Evolutionary conservation across 2,797 vertebrate species (phyloP).

Genomic region (Notamacropus eugenii): DNA sequence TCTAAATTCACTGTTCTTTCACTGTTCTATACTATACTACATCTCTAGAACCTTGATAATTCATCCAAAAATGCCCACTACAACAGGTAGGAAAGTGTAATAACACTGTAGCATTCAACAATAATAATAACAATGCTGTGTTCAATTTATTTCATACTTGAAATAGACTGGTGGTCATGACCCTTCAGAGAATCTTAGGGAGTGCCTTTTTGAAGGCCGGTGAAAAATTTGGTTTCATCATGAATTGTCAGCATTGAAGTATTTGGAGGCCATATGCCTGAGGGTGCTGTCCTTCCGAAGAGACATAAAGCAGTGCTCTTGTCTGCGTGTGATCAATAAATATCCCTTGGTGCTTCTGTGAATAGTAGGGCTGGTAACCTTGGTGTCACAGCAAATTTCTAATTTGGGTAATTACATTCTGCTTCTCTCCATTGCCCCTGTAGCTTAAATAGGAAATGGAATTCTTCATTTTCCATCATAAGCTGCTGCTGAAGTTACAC

Average conservation of each 20-base stretch:
- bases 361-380: conserved; percentile 70
- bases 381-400: conserved; percentile 75
- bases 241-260: conserved; percentile 34
- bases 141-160: neutral
- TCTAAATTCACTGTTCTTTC: neutral
- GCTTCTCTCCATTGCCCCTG: conserved; percentile 67
- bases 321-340: conserved; percentile 67
- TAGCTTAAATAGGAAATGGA: conserved; percentile 74
- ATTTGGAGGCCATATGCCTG: conserved; percentile 24
- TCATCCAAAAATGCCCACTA: neutral
- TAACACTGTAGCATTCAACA: neutral
- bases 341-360: conserved; percentile 64
- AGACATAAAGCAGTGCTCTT: conserved; percentile 60
- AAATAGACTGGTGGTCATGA: conserved; percentile 1
- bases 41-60: neutral
- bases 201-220: conserved; percentile 22
- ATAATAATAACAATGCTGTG: neutral
- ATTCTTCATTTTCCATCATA: conserved; percentile 72
- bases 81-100: neutral
- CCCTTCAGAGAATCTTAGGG: neutral
- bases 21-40: neutral
- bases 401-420: conserved; percentile 78
- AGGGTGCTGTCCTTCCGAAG: conserved; percentile 50
- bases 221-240: neutral
- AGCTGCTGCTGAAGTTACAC: conserved; percentile 65